Evolutionary conservation across 2,113 vertebrate species (phyloP).

Genomic region (Cettia cetti): DNA sequence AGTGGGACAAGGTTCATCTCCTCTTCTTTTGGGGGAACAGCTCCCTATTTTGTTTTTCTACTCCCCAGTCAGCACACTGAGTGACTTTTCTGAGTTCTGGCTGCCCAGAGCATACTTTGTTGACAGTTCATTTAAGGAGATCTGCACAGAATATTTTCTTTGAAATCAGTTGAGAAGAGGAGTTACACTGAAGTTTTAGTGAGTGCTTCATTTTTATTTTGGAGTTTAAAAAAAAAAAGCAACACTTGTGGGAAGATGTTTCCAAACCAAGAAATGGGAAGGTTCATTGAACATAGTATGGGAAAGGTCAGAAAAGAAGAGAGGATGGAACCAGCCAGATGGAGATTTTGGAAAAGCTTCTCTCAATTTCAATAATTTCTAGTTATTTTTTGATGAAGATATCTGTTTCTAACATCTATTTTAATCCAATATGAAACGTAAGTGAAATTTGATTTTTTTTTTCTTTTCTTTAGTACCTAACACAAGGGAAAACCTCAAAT

Average conservation of each 20-base stretch:
- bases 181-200: conserved; percentile 19
- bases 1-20: background rate
- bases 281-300: background rate
- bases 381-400: background rate
- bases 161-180: conserved; percentile 19
- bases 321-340: background rate
- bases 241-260: conserved; percentile 5
- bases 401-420: background rate
- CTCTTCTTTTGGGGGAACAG: background rate
- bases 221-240: background rate
- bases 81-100: conserved; percentile 30
- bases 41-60: conserved; percentile 43
- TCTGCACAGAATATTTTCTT: conserved; percentile 39
- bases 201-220: conserved; percentile 10
- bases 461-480: background rate
- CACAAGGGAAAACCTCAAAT: background rate
- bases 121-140: conserved; percentile 66
- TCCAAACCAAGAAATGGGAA: conserved; percentile 6
- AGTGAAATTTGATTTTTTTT: background rate
- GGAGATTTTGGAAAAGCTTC: background rate
- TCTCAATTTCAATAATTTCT: background rate
- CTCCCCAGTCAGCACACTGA: background rate
- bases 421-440: background rate
- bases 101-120: background rate
- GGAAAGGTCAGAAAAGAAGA: conserved; percentile 40